A percentile compares a stretch with the other conserved stretches of the same genome.
These are phyloP conservation scores for Drosophila atripex DNA, from an alignment of 2,888 invertebrate species.

Conservation along the genomic window DNA sequence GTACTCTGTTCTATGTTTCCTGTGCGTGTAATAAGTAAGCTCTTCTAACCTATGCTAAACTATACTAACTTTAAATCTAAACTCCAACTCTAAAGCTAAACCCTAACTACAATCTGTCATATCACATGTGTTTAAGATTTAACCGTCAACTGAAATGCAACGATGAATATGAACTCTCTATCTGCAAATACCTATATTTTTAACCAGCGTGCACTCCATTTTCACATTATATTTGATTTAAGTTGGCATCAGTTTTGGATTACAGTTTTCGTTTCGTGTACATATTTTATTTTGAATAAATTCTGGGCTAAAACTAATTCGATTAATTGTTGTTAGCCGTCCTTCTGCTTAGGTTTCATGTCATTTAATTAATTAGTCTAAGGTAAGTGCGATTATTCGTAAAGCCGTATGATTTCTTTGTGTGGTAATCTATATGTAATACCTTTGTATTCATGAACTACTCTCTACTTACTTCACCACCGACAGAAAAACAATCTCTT, in stretches of 20 bases:
- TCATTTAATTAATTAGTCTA: conserved; percentile 54
- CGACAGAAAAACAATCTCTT: conserved; percentile 37
- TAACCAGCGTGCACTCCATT: conserved; percentile 68
- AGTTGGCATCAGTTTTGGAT: conserved; percentile 21
- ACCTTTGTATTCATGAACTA: conserved; percentile 57
- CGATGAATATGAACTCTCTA: conserved; percentile 32
- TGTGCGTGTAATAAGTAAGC: conserved; percentile 44
- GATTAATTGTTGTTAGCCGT: conserved; percentile 59
- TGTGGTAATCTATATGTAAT: conserved; percentile 60
- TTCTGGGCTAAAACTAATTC: conserved; percentile 51
- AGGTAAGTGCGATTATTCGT: conserved; percentile 66
- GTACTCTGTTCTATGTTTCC: conserved; percentile 37
- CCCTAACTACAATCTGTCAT: conserved; percentile 34
- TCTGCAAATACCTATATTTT: conserved; percentile 19
- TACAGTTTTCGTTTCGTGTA: background rate
- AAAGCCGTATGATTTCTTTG: conserved; percentile 45
- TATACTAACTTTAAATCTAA: conserved; percentile 29
- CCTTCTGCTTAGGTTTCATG: conserved; percentile 56
- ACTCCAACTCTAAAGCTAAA: conserved; percentile 28
- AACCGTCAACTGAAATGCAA: conserved; percentile 38
- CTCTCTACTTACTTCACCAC: conserved; percentile 32
- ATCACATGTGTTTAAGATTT: conserved; percentile 25
- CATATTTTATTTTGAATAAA: conserved; percentile 1
- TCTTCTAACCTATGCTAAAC: conserved; percentile 33
- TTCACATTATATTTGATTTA: conserved; percentile 46